Base-by-base conservation (phyloP, 2,888 invertebrate species). In the Sinotaia quadrata region DNA sequence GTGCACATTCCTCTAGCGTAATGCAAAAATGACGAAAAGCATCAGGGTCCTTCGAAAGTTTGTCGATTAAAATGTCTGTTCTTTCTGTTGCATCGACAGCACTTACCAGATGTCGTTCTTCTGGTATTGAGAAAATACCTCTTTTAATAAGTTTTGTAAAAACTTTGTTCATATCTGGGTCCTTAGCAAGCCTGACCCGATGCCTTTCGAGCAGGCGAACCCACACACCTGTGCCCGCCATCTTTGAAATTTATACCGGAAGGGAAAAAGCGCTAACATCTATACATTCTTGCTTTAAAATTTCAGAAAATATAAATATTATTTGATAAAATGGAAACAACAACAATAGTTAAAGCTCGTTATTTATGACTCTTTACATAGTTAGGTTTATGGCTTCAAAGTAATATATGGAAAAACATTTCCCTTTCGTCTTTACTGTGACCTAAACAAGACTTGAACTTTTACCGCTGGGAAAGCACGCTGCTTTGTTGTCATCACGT, bases 11-110 rank as follows among this genome's bases (percentile, higher is more conserved):
- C 72, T 87, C 86, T 54, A 87, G 79, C 75, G 79, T 79, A 63
- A 75, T 78, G 77, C 86, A 86, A 75, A 87, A 83, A 61, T 84
- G 85, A 24, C 82, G 80, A 76, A 87, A 85, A 56, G 81, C 84
- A 36, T 75, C 72, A 37, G 79, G 75, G 60, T 84, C 85, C 74
- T 85, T 87, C 8, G 82, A 81, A 31, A 87, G 72, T 68, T 84
- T 78, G 59, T 85, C 85, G 31, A 87, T 75, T 74, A 87, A 79
- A 37, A 78, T 67, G 33, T 85, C 84, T n/a, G 81, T 77, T 29
- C 81, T 77, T 49, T 73, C 76, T 37, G 75, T 75, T 2, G 76
- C 75, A 51, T 82, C 78, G 31, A 63, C 57, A 27, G 74, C 76
- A 31, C 76, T 77, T 29, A 80, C 68, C 24, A 85, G 76, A 47